Percentiles rank a stretch among this genome's conserved stretches.
phyloP scores from a whole-genome alignment of 2,888 invertebrate species.

The Noctua comes region DNA sequence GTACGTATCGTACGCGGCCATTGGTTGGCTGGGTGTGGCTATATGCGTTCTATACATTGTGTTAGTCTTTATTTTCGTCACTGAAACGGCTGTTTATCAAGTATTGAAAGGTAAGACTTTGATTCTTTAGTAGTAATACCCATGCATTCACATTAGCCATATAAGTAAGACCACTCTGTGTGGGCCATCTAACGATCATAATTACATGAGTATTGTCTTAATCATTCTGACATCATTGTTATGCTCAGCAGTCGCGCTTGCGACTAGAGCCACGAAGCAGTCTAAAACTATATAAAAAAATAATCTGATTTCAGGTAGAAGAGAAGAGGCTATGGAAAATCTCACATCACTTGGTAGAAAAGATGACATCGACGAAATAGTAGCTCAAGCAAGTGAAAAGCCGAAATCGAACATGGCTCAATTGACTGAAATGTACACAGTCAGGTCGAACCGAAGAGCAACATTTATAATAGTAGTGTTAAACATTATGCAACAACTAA shows the following conservation, averaged over 20 bases:
- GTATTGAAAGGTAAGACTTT: conserved; percentile 69
- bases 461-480: conserved; percentile 71
- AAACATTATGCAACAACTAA: conserved; percentile 72
- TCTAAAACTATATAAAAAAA: neutral
- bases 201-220: neutral
- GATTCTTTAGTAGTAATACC: too few relatives aligned
- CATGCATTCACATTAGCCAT: neutral
- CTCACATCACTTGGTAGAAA: conserved; percentile 72
- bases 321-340: conserved; percentile 65
- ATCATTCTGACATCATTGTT: neutral
- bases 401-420: conserved; percentile 47
- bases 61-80: conserved; percentile 64
- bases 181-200: neutral
- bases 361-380: conserved; percentile 69
- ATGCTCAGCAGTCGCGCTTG: neutral
- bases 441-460: conserved; percentile 74
- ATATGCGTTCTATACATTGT: conserved; percentile 59
- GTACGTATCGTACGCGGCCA: conserved; percentile 65
- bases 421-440: conserved; percentile 72
- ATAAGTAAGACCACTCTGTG: neutral
- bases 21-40: conserved; percentile 65
- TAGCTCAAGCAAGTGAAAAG: conserved; percentile 60
- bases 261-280: neutral
- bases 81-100: conserved; percentile 75
- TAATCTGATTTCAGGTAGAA: conserved; percentile 65